phyloP scores from a whole-genome alignment of 2,797 vertebrate genomes.

The Cryptoprocta ferox region DNA sequence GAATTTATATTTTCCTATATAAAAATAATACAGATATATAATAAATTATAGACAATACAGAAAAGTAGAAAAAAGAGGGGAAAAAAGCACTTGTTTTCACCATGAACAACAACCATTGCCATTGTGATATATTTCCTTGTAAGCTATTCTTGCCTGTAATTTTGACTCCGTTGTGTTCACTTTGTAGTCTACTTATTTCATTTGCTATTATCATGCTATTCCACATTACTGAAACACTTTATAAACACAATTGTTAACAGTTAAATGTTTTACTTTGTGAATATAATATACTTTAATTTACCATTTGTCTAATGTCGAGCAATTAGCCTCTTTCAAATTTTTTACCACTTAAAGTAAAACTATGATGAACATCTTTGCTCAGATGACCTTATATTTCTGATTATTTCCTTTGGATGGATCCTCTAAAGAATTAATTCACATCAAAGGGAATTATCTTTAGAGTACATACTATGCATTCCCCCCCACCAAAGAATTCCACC shows the following conservation, averaged over 20 bases:
- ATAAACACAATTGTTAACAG: background rate
- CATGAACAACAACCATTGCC: background rate
- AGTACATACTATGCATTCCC: background rate
- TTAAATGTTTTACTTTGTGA: background rate
- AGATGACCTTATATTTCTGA: background rate
- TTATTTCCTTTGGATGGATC: slow-evolving; percentile 19
- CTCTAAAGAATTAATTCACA: background rate
- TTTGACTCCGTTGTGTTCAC: background rate
- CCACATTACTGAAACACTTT: background rate
- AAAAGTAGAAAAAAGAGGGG: slow-evolving; percentile 13
- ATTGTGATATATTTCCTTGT: background rate
- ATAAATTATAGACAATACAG: background rate
- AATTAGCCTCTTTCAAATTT: background rate
- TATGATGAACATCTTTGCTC: background rate
- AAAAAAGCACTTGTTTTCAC: background rate
- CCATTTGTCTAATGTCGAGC: background rate
- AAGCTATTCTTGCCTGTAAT: background rate
- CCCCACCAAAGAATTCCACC: background rate
- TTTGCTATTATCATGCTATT: background rate
- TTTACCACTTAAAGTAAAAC: slow-evolving; percentile 11
- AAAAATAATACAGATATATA: background rate
- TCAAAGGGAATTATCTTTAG: background rate
- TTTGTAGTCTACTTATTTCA: background rate
- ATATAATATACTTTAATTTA: background rate
- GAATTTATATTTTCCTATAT: background rate